Conservation (phyloP, 2,113 vertebrate species). For the Sarotherodon lohbergeri region DNA sequence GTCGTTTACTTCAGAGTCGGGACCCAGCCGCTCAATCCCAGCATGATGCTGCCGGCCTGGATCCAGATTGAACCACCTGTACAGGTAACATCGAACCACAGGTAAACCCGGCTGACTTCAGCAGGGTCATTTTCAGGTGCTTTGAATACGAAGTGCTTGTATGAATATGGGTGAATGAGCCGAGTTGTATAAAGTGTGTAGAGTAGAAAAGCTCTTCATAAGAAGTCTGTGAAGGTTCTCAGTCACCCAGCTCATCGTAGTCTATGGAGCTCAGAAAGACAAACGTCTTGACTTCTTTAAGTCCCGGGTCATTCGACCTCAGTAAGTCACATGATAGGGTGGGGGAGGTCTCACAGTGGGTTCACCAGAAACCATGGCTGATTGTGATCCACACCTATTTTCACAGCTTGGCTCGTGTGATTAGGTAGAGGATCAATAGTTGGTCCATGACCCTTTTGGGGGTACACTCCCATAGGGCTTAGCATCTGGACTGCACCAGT, state of each 20-base stretch:
- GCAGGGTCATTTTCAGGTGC: not conserved
- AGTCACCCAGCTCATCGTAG: not conserved
- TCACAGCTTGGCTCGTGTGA: not conserved
- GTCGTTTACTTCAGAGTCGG: slow-evolving; percentile 93
- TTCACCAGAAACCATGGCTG: not conserved
- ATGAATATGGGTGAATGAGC: not conserved
- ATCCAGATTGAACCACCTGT: slow-evolving; percentile 90
- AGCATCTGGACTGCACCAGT: not conserved
- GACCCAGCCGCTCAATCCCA: slow-evolving; percentile 94
- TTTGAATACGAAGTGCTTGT: not conserved
- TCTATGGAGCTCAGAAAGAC: not conserved
- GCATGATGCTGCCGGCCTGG: slow-evolving; percentile 97
- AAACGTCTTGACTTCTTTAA: not conserved
- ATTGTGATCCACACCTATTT: not conserved
- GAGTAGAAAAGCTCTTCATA: not conserved
- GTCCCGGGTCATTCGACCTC: not conserved
- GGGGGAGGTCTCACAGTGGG: not conserved
- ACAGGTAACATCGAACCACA: slow-evolving; percentile 71
- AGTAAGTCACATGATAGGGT: not conserved
- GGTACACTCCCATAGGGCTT: not conserved
- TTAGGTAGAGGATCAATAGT: not conserved
- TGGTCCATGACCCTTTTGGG: not conserved
- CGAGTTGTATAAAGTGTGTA: not conserved
- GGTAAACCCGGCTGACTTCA: not conserved
- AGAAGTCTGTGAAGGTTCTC: not conserved